phyloP scores from a whole-genome alignment of 2,888 invertebrate species.

The Oxycera nigricornis region DNA sequence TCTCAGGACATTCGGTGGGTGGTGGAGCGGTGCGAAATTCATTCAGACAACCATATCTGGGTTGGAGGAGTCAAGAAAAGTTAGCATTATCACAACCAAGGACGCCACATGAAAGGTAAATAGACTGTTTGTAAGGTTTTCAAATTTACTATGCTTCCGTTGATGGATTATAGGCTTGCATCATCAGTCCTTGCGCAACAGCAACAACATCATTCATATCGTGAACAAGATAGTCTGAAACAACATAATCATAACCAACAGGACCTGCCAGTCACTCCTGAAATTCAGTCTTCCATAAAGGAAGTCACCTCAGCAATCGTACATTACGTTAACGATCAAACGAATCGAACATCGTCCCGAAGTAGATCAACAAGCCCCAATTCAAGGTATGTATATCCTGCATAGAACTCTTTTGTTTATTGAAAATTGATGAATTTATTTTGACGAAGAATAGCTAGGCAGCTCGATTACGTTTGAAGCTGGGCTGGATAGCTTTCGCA shows the following conservation, averaged over 20 bases:
- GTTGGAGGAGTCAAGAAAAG: conserved; percentile 88
- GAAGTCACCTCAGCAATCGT: conserved; percentile 93
- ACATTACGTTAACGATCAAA: conserved; percentile 83
- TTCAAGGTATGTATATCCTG: conserved; percentile 57
- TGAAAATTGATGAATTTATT: background rate
- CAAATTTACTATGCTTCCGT: background rate
- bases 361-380: conserved; percentile 61
- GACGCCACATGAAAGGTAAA: conserved; percentile 82
- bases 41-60: conserved; percentile 86
- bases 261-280: conserved; percentile 62
- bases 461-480: too few species aligned
- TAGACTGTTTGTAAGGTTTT: background rate
- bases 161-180: conserved; percentile 66
- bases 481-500: too few species aligned
- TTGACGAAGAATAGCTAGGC: too few species aligned
- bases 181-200: conserved; percentile 69
- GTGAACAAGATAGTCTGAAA: conserved; percentile 52
- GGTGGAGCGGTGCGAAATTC: conserved; percentile 68
- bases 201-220: conserved; percentile 61
- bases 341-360: conserved; percentile 65
- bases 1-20: conserved; percentile 71
- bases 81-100: conserved; percentile 78
- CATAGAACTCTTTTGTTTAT: background rate
- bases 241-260: conserved; percentile 62
- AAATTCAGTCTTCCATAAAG: conserved; percentile 86